Conservation (phyloP, 2,113 vertebrate species). For the Phyllostomus discolor region DNA sequence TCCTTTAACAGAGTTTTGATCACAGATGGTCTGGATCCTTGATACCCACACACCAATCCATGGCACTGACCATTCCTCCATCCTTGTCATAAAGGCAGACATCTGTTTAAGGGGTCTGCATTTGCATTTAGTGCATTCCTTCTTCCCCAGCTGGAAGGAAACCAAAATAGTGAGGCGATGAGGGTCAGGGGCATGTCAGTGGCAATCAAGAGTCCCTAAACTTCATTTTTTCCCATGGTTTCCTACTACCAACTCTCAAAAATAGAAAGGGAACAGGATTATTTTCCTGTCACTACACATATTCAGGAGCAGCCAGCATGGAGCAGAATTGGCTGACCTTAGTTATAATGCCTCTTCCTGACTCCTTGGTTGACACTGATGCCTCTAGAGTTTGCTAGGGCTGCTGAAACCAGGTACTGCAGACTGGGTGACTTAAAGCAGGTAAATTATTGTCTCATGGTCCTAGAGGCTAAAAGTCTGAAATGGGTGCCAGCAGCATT, state of each 20-base stretch:
- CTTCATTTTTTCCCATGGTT: not conserved
- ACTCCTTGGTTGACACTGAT: not conserved
- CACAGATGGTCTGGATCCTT: not conserved
- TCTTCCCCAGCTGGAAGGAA: not conserved
- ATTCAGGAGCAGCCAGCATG: not conserved
- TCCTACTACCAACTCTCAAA: not conserved
- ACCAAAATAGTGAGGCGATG: not conserved
- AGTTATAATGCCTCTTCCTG: not conserved
- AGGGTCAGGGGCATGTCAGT: not conserved
- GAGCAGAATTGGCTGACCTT: not conserved
- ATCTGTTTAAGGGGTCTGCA: not conserved
- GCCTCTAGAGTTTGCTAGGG: not conserved
- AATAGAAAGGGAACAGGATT: not conserved
- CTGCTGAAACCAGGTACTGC: not conserved
- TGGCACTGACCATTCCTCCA: not conserved
- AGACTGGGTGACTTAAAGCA: not conserved
- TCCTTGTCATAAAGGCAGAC: not conserved
- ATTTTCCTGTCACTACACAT: not conserved
- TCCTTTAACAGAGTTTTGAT: not conserved
- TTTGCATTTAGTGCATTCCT: not conserved
- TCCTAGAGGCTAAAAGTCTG: not conserved
- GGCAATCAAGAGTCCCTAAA: not conserved
- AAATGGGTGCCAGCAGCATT: not conserved
- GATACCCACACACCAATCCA: not conserved
- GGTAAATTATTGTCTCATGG: not conserved